A percentile compares a stretch with the other conserved stretches of the same genome.
phyloP scores from a whole-genome alignment of 2,888 invertebrate genomes.

The Stenurella melanura region DNA sequence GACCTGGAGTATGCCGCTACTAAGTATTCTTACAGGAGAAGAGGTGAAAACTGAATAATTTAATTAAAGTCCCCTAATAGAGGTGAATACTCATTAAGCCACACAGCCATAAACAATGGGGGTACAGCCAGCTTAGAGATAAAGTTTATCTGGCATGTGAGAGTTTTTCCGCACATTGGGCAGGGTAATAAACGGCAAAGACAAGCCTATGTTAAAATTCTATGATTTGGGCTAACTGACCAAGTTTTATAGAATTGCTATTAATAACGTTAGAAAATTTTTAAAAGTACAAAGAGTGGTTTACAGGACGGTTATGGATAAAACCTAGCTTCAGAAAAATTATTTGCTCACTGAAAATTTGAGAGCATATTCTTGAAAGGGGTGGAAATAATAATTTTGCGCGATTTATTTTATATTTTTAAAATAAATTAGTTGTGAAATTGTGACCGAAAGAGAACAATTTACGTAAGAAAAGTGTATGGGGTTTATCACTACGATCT shows the following conservation, averaged over 20 bases:
- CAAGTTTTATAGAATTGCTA: neutral
- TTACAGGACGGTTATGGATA: no score
- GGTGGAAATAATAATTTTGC: no score
- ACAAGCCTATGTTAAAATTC: neutral
- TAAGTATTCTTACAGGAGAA: neutral
- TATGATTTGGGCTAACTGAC: neutral
- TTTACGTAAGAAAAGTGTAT: no score
- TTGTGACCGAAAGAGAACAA: no score
- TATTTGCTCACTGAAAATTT: no score
- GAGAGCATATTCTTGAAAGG: no score
- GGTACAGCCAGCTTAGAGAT: neutral
- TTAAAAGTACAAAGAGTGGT: no score
- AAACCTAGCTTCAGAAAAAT: no score
- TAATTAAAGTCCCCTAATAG: conserved; percentile 7
- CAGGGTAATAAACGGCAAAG: neutral
- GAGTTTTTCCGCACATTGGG: conserved; percentile 1
- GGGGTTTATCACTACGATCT: no score
- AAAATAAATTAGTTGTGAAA: no score
- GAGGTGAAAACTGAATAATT: conserved; percentile 1
- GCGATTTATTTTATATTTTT: no score
- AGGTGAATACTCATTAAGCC: conserved; percentile 1
- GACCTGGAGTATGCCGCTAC: neutral
- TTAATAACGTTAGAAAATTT: neutral
- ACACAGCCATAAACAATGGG: conserved; percentile 7
- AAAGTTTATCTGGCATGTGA: conserved; percentile 7